phyloP scores from a whole-genome alignment of 1,140 invertebrate genomes.

The Mamestra configurata region DNA sequence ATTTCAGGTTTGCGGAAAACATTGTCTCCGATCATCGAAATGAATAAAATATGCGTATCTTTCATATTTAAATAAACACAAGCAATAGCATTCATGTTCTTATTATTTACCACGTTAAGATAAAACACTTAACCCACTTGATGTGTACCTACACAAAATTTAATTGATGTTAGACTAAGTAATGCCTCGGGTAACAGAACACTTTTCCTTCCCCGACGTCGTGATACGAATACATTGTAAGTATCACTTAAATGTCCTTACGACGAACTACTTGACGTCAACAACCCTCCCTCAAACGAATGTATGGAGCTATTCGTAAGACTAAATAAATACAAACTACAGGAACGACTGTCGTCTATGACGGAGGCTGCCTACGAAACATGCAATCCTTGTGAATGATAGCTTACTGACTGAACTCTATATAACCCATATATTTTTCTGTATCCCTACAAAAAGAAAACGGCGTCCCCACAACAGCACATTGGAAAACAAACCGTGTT shows the following conservation, averaged over 20 bases:
- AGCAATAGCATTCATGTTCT: neutral
- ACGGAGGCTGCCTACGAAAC: slow-evolving; percentile 73
- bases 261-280: slow-evolving; percentile 59
- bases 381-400: slow-evolving; percentile 78
- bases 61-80: neutral
- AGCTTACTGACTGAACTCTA: slow-evolving; percentile 74
- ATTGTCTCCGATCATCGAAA: neutral
- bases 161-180: slow-evolving; percentile 38
- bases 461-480: slow-evolving; percentile 59
- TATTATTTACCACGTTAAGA: slow-evolving; percentile 6
- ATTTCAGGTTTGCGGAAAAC: neutral
- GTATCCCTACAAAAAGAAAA: slow-evolving; percentile 72
- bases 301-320: slow-evolving; percentile 59
- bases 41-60: too few relatives aligned
- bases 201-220: slow-evolving; percentile 27
- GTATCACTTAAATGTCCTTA: slow-evolving; percentile 44
- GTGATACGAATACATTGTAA: slow-evolving; percentile 44
- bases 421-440: slow-evolving; percentile 71
- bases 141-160: slow-evolving; percentile 31
- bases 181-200: slow-evolving; percentile 25
- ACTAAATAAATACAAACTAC: slow-evolving; percentile 74
- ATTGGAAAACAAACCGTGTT: slow-evolving; percentile 72
- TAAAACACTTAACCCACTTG: slow-evolving; percentile 32
- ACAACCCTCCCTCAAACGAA: slow-evolving; percentile 31
- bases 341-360: slow-evolving; percentile 70